Evolutionary conservation across 2,888 invertebrate species (phyloP), one percentile per base, ranked within the genome.

Genomic region (Chrysodeixis includens): DNA sequence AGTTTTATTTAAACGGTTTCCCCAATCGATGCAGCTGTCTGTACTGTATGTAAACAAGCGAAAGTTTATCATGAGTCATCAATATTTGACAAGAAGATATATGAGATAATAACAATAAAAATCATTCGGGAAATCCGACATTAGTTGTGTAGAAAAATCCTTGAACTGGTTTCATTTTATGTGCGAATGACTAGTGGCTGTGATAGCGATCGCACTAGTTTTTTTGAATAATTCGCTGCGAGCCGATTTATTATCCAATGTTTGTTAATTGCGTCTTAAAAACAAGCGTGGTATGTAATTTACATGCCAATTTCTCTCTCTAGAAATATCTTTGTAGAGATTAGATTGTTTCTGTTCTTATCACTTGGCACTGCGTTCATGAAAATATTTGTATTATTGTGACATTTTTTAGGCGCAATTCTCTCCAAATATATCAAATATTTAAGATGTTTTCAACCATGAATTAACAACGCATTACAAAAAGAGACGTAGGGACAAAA

Each of bases 141-240:
- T 79, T 80, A 51, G 76, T 62, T 56, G 66, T 70, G 64, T 71
- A 73, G 59, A 71, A 66, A 76, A 82, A 88, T 86, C 90, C 91
- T 92, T 91, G 91, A 86, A 82, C 92, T 88, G 85, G 71, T 87
- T 90, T 84, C 83, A 78, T 82, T 84, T 79, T 76, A 66, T 71
- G 66, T 69, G 66, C 66, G 57, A 77, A 68, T 66, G 66, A 74
- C 59, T 74, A n/a, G 35, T 40, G 35, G 35, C 35, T 68, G 64
- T 73, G 69, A 74, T 79, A 71, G 77, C 66, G 56, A 76, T 71
- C 57, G 55, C 70, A 73, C 56, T 46, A 62, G 63, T 72, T 58
- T 64, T 49, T 63, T 67, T 40, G 49, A 76, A 79, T 71, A 71
- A 57, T 66, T 61, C 60, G 7, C 20, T 20, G 54, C 54, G 62